These are phyloP conservation scores for Andrena marginata DNA, from an alignment of 2,888 invertebrate genomes.

Conservation along the genomic window DNA sequence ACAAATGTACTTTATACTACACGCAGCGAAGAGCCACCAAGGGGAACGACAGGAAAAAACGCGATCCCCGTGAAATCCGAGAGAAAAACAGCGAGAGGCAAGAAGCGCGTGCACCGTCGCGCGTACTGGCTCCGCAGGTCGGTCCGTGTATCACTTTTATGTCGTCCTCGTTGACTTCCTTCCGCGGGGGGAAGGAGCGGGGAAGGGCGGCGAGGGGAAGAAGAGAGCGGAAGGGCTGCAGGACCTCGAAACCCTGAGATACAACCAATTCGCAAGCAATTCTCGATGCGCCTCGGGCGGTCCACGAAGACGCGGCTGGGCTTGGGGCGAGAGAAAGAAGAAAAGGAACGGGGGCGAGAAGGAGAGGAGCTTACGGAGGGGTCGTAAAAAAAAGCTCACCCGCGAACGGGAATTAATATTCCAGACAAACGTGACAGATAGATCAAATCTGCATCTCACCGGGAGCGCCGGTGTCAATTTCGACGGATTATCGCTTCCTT, in stretches of 20 bases:
- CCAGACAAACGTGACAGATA: constrained; percentile 84
- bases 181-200: constrained; percentile 48
- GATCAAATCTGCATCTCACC: constrained; percentile 84
- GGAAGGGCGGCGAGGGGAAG: constrained; percentile 13
- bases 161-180: constrained; percentile 72
- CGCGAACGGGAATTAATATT: constrained; percentile 82
- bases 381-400: constrained; percentile 70
- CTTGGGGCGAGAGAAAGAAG: constrained; percentile 41
- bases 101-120: constrained; percentile 2
- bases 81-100: constrained; percentile 2
- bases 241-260: constrained; percentile 78
- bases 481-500: constrained; percentile 79
- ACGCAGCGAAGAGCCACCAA: not conserved
- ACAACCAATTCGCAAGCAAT: constrained; percentile 83
- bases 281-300: constrained; percentile 79
- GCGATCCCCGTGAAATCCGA: not conserved
- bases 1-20: too few relatives aligned
- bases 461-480: constrained; percentile 81
- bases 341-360: constrained; percentile 36
- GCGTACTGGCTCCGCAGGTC: constrained; percentile 51
- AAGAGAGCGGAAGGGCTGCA: constrained; percentile 53
- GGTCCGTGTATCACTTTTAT: constrained; percentile 73
- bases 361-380: constrained; percentile 56
- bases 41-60: not conserved
- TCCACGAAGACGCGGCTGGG: constrained; percentile 57